phyloP scores from a whole-genome alignment of 2,113 vertebrate genomes.

The Burhinus bistriatus region DNA sequence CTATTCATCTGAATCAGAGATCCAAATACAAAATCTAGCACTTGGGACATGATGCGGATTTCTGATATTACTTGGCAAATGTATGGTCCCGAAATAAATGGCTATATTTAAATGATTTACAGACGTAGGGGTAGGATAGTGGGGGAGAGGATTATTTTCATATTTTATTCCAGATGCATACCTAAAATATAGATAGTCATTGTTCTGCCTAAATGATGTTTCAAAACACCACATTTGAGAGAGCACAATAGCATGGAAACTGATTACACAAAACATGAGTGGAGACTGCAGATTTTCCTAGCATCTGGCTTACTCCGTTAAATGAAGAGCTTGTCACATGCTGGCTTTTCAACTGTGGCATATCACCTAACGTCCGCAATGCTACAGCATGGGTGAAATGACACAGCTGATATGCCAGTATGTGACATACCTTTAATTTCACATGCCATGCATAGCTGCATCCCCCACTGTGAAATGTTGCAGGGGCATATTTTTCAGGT shows the following conservation, averaged over 20 bases:
- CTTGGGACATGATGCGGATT: slow-evolving; percentile 22
- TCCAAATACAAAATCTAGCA: slow-evolving; percentile 50
- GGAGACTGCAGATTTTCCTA: slow-evolving; percentile 23
- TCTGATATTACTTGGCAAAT: slow-evolving; percentile 29
- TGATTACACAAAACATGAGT: slow-evolving; percentile 6
- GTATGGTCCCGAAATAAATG: not conserved
- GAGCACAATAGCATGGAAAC: not conserved
- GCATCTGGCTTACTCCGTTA: slow-evolving; percentile 33
- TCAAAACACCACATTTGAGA: slow-evolving; percentile 5
- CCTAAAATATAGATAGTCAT: not conserved
- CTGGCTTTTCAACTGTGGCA: slow-evolving; percentile 18
- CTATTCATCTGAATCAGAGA: slow-evolving; percentile 57
- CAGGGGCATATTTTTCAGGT: not conserved
- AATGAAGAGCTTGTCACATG: slow-evolving; percentile 17
- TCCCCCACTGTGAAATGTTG: not conserved
- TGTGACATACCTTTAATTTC: not conserved
- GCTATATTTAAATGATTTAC: slow-evolving; percentile 27
- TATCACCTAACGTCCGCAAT: not conserved
- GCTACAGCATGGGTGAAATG: not conserved
- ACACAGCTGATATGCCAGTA: not conserved
- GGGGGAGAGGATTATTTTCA: not conserved
- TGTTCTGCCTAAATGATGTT: slow-evolving; percentile 1
- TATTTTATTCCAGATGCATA: slow-evolving; percentile 8
- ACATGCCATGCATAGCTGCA: not conserved
- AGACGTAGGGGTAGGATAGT: not conserved